Base-by-base conservation (phyloP, 2,113 vertebrate genomes). In the Phyllopteryx taeniolatus region DNA sequence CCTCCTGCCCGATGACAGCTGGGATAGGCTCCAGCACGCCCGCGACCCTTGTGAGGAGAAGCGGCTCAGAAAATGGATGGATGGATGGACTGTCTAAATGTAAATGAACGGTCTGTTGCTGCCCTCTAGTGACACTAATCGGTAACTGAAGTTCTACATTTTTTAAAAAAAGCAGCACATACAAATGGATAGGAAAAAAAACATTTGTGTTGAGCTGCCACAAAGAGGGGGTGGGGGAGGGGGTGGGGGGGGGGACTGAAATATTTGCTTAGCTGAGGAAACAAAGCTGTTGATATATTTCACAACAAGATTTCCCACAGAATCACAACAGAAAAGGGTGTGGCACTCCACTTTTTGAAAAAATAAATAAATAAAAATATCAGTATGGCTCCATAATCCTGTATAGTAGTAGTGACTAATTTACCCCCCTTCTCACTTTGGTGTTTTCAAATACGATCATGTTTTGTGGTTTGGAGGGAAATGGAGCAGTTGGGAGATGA, bases 41-140 rank as follows among this genome's bases (percentile, higher is more conserved):
- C n/a, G n/a, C n/a, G n/a, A n/a, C n/a, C n/a, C n/a, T n/a, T n/a
- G n/a, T n/a, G n/a, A n/a, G n/a, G n/a, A n/a, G n/a, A n/a, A n/a
- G n/a, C n/a, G n/a, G n/a, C n/a, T n/a, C n/a, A n/a, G n/a, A n/a
- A n/a, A n/a, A n/a, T n/a, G n/a, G n/a, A n/a, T n/a, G n/a, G n/a
- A n/a, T n/a, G n/a, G n/a, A n/a, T n/a, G n/a, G n/a, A 27, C 27
- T 27, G 27, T 27, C 27, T 27, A 27, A 27, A 27, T 27, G 27
- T 27, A 27, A 27, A 27, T 31, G 22, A 5, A 10, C 46, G 43
- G 8, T 11, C 6, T 57, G 17, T 43, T 87, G 85, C 86, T 83
- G 86, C 85, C 79, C 82, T 87, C 89, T 87, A 71, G 79, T 82
- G 89, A 0, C 12, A 60, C 2, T 49, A 3, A 46, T 14, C 15